Evolutionary conservation across 2,113 vertebrate species (phyloP), one percentile per base, ranked within the genome.

Genomic region (Dipodomys stephensi): DNA sequence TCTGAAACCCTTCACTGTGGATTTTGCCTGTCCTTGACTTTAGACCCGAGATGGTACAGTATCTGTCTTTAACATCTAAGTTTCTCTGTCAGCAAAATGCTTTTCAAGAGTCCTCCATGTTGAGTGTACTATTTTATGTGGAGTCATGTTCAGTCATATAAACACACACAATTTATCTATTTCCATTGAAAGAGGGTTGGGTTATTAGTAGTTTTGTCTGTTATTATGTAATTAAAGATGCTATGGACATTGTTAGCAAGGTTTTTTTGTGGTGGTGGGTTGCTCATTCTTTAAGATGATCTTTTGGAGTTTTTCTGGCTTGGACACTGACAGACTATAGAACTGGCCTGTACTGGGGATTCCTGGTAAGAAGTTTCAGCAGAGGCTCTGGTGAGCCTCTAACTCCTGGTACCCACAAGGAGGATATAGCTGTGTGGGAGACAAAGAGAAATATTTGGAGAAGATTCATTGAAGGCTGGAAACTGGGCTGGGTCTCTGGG

Each of bases 401-500:
- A 49, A 67, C 53, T 84, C 72, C 72, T 35, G 10, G 20, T 19
- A 44, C 1, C 60, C 46, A 13, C 4, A 20, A 71, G 19, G 22
- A 86, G 12, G 53, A 25, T 7, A 20, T 2, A 60, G 9, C 68
- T 64, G 53, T 28, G 19, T 68, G 1, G 72, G 25, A 0, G 0
- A 88, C 30, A 84, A 87, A 92, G 68, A 77, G 93, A 87, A 82
- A 39, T 6, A 78, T 82, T 57, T 77, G 88, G 30, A 53, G 30
- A 1, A 44, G 87, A 27, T 9, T 7, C 0, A 6, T 4, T 67
- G 85, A 46, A 2, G 46, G 53, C 60, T 83, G 35, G 2, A 3
- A 2, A 23, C 16, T 85, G 69, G 64, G 19, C 53, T 44, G 76
- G 7, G 84, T 73, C 76, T 64, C 46, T 15, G 83, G 78, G n/a